Conservation (phyloP, 1,140 invertebrate genomes). For the Orchestia grillus region DNA sequence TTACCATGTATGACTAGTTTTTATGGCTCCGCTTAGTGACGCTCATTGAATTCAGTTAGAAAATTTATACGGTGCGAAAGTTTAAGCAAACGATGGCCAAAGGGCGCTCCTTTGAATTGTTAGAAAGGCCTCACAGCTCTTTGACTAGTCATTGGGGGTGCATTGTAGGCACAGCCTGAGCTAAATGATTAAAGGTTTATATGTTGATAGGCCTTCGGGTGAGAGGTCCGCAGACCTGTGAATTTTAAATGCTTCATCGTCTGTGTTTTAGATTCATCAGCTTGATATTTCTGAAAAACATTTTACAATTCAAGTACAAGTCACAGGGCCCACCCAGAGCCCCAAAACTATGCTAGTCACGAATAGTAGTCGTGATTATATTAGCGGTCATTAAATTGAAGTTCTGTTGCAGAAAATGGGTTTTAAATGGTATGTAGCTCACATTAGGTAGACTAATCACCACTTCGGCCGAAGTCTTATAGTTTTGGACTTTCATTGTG, state of each 20-base stretch:
- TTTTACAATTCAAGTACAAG: background rate
- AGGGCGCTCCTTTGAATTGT: background rate
- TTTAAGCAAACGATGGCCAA: background rate
- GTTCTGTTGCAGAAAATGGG: too few relatives aligned
- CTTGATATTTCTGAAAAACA: background rate
- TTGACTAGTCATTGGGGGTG: background rate
- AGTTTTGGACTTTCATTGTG: too few relatives aligned
- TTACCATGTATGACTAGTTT: background rate
- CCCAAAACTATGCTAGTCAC: too few relatives aligned
- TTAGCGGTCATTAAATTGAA: too few relatives aligned
- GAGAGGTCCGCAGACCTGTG: background rate
- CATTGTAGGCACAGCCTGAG: too few relatives aligned
- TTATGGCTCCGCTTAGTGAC: background rate
- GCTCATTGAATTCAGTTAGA: background rate
- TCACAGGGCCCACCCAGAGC: too few relatives aligned
- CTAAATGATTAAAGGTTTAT: too few relatives aligned
- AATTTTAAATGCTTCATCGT: background rate
- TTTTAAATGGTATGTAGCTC: too few relatives aligned
- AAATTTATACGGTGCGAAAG: background rate
- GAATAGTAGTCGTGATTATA: too few relatives aligned
- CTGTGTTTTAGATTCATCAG: background rate
- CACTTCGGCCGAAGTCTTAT: too few relatives aligned
- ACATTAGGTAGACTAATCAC: too few relatives aligned
- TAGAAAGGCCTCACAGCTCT: background rate
- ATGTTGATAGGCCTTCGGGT: background rate